Evolutionary conservation across 2,888 invertebrate genomes (phyloP).

Genomic region (Sinopyrophorus schimmeli): DNA sequence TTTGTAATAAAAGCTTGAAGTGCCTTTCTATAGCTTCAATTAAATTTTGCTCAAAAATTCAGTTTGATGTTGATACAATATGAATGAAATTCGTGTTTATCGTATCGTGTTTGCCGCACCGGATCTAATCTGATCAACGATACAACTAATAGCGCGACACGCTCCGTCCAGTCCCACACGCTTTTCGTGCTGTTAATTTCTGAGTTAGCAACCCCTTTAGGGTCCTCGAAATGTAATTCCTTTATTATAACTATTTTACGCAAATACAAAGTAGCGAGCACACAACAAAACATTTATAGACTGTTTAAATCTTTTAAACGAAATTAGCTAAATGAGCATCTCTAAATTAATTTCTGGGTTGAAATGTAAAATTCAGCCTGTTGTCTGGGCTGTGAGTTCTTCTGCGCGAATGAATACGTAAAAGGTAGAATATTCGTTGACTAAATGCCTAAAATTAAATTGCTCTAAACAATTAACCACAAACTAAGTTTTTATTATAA

Average conservation of each 20-base stretch:
- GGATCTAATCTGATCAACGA: conserved; percentile 30
- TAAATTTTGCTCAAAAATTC: conserved; percentile 23
- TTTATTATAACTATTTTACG: conserved; percentile 18
- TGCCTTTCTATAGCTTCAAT: conserved; percentile 14
- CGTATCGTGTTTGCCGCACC: conserved; percentile 24
- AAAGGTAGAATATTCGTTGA: too few species aligned
- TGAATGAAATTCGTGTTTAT: conserved; percentile 31
- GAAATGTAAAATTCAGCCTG: too few species aligned
- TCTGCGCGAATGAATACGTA: too few species aligned
- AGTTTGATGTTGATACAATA: conserved; percentile 27
- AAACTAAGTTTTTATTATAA: too few species aligned
- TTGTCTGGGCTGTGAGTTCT: too few species aligned
- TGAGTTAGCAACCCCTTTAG: conserved; percentile 22
- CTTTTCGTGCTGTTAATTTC: conserved; percentile 30
- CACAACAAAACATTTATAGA: conserved; percentile 4
- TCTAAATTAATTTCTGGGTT: too few species aligned
- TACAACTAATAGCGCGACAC: conserved; percentile 31
- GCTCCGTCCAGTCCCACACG: conserved; percentile 26
- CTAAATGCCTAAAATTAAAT: too few species aligned
- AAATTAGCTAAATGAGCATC: too few species aligned
- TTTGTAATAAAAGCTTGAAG: conserved; percentile 13
- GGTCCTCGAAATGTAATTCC: conserved; percentile 18
- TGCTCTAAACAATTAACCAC: too few species aligned
- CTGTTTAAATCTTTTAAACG: too few species aligned
- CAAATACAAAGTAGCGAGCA: conserved; percentile 6